Base-by-base conservation (phyloP, 2,797 vertebrate genomes). In the Oryzias sinensis region DNA sequence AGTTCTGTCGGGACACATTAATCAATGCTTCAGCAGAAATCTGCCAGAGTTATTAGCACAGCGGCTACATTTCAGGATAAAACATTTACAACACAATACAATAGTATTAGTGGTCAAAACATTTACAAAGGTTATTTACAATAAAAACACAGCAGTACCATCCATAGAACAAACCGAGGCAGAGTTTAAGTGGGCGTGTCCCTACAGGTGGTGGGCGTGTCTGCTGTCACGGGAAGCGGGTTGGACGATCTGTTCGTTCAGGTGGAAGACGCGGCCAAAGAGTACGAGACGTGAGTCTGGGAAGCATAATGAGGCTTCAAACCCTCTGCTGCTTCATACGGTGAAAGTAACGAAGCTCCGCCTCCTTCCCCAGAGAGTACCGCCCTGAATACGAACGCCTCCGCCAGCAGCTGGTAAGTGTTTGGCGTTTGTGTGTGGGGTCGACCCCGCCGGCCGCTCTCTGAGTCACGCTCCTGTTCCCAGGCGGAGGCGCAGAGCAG, bases 131-230 rank as follows among this genome's bases (percentile, higher is more conserved):
- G 18, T 18, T 18, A 18, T 18, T 18, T 18, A 18, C 1, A 18
- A 18, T 18, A 18, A 18, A 18, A 18, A 18, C 18, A 18, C 18
- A 18, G 18, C 18, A 18, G 18, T 1, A 18, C 1, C 18, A 18
- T 18, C 18, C 18, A 18, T 18, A 22, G 20, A 22, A 22, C 20
- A 2, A 22, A 22, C 20, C 20, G 20, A 11, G 33, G 2, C 33
- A 33, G 33, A 33, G 7, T 33, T 11, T 33, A 33, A 33, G 9
- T 33, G 33, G 33, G 9, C 33, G 33, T 75, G 70, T 47, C 56
- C 33, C 58, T 54, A 18, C 78, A 99, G 97, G 96, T 98, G 56
- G 95, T 97, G 22, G 97, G 96, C n/a, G 94, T 98, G 37, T 99
- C 97, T 11, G 94, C 97, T 0, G 93, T 98, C 48, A 91, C 93